Evolutionary conservation across 2,113 vertebrate species (phyloP).

Genomic region (Paedocypris sp.): DNA sequence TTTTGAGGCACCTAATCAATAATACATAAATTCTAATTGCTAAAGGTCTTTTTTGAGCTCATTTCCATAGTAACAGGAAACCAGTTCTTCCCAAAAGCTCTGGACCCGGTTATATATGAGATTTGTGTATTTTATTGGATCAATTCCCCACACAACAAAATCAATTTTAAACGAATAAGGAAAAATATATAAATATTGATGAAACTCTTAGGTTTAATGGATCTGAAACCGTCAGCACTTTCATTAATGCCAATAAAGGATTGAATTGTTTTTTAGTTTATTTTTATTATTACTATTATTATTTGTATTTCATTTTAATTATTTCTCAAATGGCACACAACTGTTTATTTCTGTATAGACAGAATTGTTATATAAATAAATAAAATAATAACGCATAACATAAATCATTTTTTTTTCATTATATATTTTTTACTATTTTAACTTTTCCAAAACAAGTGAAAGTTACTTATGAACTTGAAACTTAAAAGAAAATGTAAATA

Average conservation of each 20-base stretch:
- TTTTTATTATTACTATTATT: too few species aligned
- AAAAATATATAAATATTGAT: neutral
- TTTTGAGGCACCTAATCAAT: constrained; percentile 1
- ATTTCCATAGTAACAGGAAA: neutral
- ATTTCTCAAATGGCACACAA: too few species aligned
- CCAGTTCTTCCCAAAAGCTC: neutral
- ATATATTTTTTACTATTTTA: too few species aligned
- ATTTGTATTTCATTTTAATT: too few species aligned
- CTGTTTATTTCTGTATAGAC: too few species aligned
- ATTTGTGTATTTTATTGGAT: neutral
- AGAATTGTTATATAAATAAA: too few species aligned
- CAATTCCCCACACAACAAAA: neutral
- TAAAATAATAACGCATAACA: too few species aligned
- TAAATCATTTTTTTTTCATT: too few species aligned
- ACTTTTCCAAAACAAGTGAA: too few species aligned
- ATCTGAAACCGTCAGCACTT: neutral
- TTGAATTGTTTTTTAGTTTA: too few species aligned
- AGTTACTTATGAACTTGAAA: too few species aligned
- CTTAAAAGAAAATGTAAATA: too few species aligned
- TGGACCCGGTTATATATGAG: neutral
- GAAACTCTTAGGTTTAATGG: neutral
- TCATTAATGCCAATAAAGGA: neutral
- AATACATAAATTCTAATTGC: constrained; percentile 6
- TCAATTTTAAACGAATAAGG: neutral
- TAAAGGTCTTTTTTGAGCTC: constrained; percentile 1